These are phyloP conservation scores for Catharus fuscescens DNA, from an alignment of 2,113 vertebrate species.

Conservation along the genomic window DNA sequence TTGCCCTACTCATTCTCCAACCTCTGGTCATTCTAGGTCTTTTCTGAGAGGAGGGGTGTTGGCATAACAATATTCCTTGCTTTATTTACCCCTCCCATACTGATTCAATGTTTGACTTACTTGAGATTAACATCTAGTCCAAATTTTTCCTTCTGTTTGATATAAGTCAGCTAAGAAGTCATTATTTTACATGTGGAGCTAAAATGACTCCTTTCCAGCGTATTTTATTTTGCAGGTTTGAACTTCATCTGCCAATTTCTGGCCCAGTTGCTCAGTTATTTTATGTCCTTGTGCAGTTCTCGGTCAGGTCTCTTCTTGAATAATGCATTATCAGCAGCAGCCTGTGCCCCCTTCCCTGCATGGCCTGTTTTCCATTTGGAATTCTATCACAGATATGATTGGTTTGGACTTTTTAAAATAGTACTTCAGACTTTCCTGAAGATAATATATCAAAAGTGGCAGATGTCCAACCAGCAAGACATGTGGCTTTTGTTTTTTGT, in stretches of 20 bases:
- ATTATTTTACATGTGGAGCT: not conserved
- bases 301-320: not conserved
- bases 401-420: not conserved
- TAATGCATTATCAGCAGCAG: not conserved
- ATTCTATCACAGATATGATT: not conserved
- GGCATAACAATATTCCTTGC: not conserved
- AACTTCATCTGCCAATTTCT: not conserved
- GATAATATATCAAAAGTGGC: not conserved
- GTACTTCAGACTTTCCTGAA: not conserved
- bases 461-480: not conserved
- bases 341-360: not conserved
- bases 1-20: not conserved
- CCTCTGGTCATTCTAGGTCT: not conserved
- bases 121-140: not conserved
- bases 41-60: not conserved
- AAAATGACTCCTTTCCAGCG: not conserved
- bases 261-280: not conserved
- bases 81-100: not conserved
- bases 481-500: not conserved
- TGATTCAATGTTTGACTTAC: not conserved
- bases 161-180: not conserved
- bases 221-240: not conserved
- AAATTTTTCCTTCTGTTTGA: not conserved
- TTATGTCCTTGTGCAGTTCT: not conserved
- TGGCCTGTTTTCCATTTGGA: not conserved